These are phyloP conservation scores for Pheosia gnoma DNA, from an alignment of 2,888 invertebrate genomes.

Conservation along the genomic window DNA sequence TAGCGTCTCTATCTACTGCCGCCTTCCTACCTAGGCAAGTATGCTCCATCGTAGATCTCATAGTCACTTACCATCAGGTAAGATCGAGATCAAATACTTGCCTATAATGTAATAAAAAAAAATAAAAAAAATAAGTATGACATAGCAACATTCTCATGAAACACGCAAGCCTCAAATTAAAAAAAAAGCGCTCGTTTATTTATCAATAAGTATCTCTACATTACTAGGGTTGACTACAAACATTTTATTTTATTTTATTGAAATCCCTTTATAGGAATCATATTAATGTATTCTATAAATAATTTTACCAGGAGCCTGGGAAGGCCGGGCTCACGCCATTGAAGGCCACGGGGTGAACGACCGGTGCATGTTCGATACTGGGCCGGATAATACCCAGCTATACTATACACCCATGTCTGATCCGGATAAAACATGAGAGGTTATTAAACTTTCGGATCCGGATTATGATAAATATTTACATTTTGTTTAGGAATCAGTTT, in stretches of 20 bases:
- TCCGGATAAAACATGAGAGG: constrained; percentile 1
- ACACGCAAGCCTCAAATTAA: too few relatives aligned
- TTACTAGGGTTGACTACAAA: background rate
- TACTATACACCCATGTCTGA: background rate
- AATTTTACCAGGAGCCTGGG: constrained; percentile 1
- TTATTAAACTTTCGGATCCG: background rate
- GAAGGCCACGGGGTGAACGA: constrained; percentile 15
- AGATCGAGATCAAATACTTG: too few relatives aligned
- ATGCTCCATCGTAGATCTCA: too few relatives aligned
- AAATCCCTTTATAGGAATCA: background rate
- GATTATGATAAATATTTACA: background rate
- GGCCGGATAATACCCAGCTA: constrained; percentile 5
- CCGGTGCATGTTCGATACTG: constrained; percentile 3
- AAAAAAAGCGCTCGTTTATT: too few relatives aligned
- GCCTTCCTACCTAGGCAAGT: too few relatives aligned
- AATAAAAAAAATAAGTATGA: too few relatives aligned
- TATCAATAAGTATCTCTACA: background rate
- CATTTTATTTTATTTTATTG: background rate
- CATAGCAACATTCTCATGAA: too few relatives aligned
- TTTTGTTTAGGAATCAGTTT: background rate
- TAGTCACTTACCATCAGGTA: too few relatives aligned
- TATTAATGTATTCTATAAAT: background rate
- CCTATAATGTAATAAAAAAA: too few relatives aligned
- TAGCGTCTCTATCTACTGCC: too few relatives aligned
- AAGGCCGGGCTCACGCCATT: constrained; percentile 2